phyloP scores from a whole-genome alignment of 2,113 vertebrate species.

The Paramisgurnus dabryanus region DNA sequence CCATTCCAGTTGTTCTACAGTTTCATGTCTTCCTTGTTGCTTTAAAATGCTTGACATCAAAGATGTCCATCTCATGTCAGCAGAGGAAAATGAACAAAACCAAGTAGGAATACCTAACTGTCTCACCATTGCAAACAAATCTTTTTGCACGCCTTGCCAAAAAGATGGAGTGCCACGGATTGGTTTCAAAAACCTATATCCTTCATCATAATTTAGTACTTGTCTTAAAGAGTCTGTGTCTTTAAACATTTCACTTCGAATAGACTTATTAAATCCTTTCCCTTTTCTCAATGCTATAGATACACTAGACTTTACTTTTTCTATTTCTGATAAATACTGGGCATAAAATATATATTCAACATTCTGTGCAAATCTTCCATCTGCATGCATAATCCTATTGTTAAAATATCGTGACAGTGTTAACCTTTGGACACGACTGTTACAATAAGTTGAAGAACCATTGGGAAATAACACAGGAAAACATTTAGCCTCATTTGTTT shows the following conservation, averaged over 20 bases:
- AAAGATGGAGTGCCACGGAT: constrained; percentile 27
- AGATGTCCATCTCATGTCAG: constrained; percentile 41
- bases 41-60: constrained; percentile 18
- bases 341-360: not conserved
- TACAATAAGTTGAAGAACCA: not conserved
- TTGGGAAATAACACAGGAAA: not conserved
- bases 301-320: not conserved
- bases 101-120: constrained; percentile 30
- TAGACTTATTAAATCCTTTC: not conserved
- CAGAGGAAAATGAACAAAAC: constrained; percentile 36
- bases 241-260: not conserved
- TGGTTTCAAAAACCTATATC: constrained; percentile 43
- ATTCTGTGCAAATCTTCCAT: no score
- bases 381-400: no score
- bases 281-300: not conserved
- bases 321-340: not conserved
- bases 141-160: constrained; percentile 43
- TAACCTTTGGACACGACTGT: not conserved
- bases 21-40: constrained; percentile 6
- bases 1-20: not conserved
- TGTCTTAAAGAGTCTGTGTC: not conserved
- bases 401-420: no score
- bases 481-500: not conserved
- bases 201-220: constrained; percentile 30
- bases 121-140: constrained; percentile 39